These are phyloP conservation scores for Hucho hucho DNA, from an alignment of 2,113 vertebrate species.

Conservation along the genomic window DNA sequence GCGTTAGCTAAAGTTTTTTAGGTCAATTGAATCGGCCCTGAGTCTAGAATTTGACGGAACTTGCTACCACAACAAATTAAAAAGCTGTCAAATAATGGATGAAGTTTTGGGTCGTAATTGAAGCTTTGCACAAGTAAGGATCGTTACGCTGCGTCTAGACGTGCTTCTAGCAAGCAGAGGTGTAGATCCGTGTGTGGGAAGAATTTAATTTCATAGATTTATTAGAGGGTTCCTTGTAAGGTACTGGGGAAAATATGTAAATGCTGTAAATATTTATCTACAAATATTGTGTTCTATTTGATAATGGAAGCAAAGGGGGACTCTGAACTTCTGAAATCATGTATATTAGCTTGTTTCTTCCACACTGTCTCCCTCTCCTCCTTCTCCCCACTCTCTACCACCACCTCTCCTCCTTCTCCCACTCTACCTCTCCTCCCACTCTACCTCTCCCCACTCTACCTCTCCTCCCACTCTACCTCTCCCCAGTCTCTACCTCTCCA, in stretches of 20 bases:
- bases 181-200: conserved; percentile 8
- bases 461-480: no score
- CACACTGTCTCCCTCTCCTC: not conserved
- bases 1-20: conserved; percentile 23
- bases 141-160: not conserved
- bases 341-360: not conserved
- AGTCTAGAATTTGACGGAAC: conserved; percentile 40
- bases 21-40: conserved; percentile 35
- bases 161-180: conserved; percentile 9
- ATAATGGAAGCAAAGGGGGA: no score
- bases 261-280: not conserved
- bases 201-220: conserved; percentile 17
- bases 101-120: conserved; percentile 40
- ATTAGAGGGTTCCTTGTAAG: no score
- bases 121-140: conserved; percentile 28
- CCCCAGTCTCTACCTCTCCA: no score
- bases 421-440: no score
- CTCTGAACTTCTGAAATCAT: not conserved
- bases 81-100: conserved; percentile 45
- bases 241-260: not conserved
- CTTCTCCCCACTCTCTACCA: no score
- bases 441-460: no score
- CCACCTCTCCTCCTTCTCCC: no score
- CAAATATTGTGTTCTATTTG: not conserved
- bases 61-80: conserved; percentile 47